These are phyloP conservation scores for Panthera uncia DNA, from an alignment of 2,113 vertebrate genomes.

Conservation along the genomic window DNA sequence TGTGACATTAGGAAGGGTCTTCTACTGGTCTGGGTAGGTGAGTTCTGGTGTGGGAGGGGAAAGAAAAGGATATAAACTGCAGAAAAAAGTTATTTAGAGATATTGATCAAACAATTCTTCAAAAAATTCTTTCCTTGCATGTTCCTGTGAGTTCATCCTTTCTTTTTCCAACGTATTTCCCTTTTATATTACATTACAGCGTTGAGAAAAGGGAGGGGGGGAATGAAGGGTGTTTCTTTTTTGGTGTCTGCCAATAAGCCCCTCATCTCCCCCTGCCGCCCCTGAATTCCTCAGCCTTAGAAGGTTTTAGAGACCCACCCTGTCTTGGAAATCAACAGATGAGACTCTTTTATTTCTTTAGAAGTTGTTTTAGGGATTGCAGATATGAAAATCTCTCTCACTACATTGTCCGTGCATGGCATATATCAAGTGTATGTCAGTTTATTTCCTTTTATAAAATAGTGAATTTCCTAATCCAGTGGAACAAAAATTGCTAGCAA, in stretches of 20 bases:
- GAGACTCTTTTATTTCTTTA: background rate
- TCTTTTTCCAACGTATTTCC: background rate
- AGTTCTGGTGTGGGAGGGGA: background rate
- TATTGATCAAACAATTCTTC: background rate
- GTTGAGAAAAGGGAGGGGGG: background rate
- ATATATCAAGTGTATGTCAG: background rate
- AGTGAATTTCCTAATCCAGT: background rate
- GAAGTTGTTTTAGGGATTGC: background rate
- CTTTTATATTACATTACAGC: background rate
- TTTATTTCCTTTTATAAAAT: slow-evolving; percentile 35
- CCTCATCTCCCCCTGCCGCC: background rate
- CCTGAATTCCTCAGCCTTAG: background rate
- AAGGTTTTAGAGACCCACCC: background rate
- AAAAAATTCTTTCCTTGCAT: background rate
- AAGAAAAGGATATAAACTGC: background rate
- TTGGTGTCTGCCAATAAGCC: background rate
- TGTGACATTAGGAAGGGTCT: background rate
- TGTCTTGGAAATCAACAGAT: background rate
- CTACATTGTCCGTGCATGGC: background rate
- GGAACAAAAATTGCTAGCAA: background rate
- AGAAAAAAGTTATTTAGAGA: background rate
- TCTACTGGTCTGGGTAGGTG: background rate
- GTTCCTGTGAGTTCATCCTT: background rate
- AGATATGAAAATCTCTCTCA: background rate
- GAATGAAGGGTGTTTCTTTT: background rate